Evolutionary conservation across 2,113 vertebrate species (phyloP).

Genomic region (Leptodactylus fuscus): DNA sequence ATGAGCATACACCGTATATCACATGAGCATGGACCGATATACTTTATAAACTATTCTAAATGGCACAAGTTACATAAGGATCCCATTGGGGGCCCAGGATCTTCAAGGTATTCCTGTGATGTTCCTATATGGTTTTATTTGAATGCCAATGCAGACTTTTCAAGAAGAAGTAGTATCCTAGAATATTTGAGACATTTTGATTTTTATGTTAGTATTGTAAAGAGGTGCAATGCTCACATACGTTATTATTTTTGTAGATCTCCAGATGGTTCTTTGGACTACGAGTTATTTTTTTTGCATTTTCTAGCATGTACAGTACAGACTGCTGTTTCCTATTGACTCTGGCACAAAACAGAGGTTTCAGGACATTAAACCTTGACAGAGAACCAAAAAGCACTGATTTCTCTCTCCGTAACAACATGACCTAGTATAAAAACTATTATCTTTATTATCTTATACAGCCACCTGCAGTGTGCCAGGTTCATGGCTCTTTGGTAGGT

Average conservation of each 20-base stretch:
- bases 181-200: too few relatives aligned
- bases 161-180: neutral
- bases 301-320: constrained; percentile 2
- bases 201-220: too few relatives aligned
- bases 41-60: too few relatives aligned
- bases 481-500: neutral
- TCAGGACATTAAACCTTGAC: constrained; percentile 34
- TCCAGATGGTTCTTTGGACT: neutral
- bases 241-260: neutral
- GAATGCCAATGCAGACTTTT: neutral
- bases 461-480: constrained; percentile 9
- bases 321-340: constrained; percentile 36
- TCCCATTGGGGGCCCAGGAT: too few relatives aligned
- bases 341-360: constrained; percentile 14
- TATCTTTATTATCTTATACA: constrained; percentile 21
- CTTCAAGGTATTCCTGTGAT: too few relatives aligned
- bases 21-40: too few relatives aligned
- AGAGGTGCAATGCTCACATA: neutral
- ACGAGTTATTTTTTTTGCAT: neutral
- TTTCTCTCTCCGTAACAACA: neutral
- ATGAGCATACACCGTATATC: too few relatives aligned
- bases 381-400: constrained; percentile 12
- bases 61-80: too few relatives aligned
- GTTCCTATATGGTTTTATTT: neutral
- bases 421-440: constrained; percentile 28